phyloP scores from a whole-genome alignment of 2,113 vertebrate genomes.

The Chamaetylas fuelleborni region DNA sequence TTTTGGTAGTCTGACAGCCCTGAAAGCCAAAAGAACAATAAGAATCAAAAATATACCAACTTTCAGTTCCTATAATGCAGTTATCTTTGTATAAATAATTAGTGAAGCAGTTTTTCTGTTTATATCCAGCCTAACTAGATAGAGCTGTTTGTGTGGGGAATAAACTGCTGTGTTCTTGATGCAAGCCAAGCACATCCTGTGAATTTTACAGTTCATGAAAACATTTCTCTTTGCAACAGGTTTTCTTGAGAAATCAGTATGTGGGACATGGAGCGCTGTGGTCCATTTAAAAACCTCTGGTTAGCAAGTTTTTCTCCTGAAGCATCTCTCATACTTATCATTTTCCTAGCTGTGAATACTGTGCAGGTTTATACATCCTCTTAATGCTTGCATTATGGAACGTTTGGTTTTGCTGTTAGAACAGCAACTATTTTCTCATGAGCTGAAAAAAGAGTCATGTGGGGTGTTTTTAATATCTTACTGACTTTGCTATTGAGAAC shows the following conservation, averaged over 20 bases:
- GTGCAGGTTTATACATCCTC: background rate
- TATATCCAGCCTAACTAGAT: slow-evolving; percentile 46
- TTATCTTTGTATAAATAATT: slow-evolving; percentile 61
- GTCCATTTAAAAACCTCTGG: slow-evolving; percentile 20
- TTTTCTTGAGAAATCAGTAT: slow-evolving; percentile 65
- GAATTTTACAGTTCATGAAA: slow-evolving; percentile 70
- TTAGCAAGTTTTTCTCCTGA: slow-evolving; percentile 55
- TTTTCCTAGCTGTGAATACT: background rate
- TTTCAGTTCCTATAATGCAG: background rate
- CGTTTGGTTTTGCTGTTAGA: slow-evolving; percentile 44
- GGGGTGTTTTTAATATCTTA: slow-evolving; percentile 49
- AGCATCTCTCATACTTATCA: background rate
- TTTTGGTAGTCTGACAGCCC: background rate
- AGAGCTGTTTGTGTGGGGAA: slow-evolving; percentile 54
- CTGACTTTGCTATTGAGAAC: slow-evolving; percentile 3
- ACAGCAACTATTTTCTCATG: slow-evolving; percentile 48
- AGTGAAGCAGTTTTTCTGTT: slow-evolving; percentile 40
- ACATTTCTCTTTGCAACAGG: slow-evolving; percentile 53
- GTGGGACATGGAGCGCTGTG: slow-evolving; percentile 53
- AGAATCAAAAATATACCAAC: background rate
- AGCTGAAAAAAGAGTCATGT: slow-evolving; percentile 43
- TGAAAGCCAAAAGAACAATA: slow-evolving; percentile 38
- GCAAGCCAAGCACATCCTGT: slow-evolving; percentile 61
- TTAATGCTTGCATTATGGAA: slow-evolving; percentile 22
- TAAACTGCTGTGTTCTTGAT: slow-evolving; percentile 61